A percentile compares a stretch with the other conserved stretches of the same genome.
phyloP scores from a whole-genome alignment of 2,113 vertebrate genomes.

The Andinoacara biseriatus region DNA sequence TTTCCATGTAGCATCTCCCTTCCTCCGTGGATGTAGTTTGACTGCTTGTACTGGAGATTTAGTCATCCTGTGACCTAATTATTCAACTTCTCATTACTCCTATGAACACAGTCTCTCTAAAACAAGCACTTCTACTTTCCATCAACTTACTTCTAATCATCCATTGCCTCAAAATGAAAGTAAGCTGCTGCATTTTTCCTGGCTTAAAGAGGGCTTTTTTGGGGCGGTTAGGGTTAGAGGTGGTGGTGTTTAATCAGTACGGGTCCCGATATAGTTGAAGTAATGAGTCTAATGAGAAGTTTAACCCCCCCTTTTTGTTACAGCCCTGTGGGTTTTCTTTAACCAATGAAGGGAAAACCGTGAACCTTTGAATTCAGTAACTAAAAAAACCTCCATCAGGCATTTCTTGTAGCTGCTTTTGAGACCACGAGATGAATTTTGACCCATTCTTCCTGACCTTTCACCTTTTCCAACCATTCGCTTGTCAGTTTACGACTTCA shows the following conservation, averaged over 20 bases:
- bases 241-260: background rate
- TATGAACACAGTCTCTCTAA: background rate
- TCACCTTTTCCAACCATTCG: background rate
- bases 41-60: background rate
- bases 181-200: background rate
- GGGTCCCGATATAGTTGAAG: background rate
- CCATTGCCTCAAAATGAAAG: background rate
- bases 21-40: background rate
- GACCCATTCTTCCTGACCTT: background rate
- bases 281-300: background rate
- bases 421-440: background rate
- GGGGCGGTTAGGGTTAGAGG: no score
- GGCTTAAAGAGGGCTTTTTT: background rate
- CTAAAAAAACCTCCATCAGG: background rate
- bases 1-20: background rate
- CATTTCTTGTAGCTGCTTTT: background rate
- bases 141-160: background rate
- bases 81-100: background rate
- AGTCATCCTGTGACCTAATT: conserved; percentile 2
- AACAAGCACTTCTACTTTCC: background rate
- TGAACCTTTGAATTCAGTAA: background rate
- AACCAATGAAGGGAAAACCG: no score
- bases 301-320: background rate
- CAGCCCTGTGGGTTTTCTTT: background rate
- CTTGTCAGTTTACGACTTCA: background rate